phyloP scores from a whole-genome alignment of 2,797 vertebrate genomes.

The Hephaestus fuliginosus region DNA sequence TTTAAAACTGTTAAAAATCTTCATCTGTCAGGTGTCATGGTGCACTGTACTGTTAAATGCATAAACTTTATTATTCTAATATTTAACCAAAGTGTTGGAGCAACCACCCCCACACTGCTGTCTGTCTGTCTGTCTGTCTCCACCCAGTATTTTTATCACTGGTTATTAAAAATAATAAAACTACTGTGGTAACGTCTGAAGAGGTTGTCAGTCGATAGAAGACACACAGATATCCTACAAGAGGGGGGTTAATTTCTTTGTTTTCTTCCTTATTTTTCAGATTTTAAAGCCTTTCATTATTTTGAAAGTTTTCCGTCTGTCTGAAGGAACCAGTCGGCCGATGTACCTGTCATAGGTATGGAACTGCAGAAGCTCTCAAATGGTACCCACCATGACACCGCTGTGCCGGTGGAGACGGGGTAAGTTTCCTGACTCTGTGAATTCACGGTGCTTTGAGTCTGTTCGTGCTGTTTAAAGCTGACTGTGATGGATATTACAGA shows the following conservation, averaged over 20 bases:
- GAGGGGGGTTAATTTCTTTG: neutral
- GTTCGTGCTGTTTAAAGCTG: neutral
- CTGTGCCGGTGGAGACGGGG: conserved; percentile 73
- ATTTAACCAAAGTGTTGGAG: too few relatives aligned
- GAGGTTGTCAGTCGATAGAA: too few relatives aligned
- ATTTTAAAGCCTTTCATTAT: neutral
- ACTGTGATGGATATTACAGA: conserved; percentile 54
- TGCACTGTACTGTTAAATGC: too few relatives aligned
- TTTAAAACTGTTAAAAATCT: too few relatives aligned
- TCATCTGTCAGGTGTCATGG: too few relatives aligned
- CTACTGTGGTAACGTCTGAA: too few relatives aligned
- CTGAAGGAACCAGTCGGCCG: neutral
- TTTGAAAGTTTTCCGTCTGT: neutral
- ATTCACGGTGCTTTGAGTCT: neutral
- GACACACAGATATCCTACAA: too few relatives aligned
- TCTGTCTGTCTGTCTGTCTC: too few relatives aligned
- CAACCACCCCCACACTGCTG: too few relatives aligned
- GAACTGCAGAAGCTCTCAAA: conserved; percentile 83
- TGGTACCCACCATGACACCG: conserved; percentile 67
- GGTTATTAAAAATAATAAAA: too few relatives aligned
- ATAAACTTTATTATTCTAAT: too few relatives aligned
- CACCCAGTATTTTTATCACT: too few relatives aligned
- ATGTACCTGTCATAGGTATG: conserved; percentile 62
- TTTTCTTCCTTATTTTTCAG: conserved; percentile 22
- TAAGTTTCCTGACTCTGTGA: conserved; percentile 45